Percentiles rank a stretch among this genome's conserved stretches.
These are phyloP conservation scores for Vollenhovia emeryi DNA, from an alignment of 1,140 invertebrate species.

Conservation along the genomic window DNA sequence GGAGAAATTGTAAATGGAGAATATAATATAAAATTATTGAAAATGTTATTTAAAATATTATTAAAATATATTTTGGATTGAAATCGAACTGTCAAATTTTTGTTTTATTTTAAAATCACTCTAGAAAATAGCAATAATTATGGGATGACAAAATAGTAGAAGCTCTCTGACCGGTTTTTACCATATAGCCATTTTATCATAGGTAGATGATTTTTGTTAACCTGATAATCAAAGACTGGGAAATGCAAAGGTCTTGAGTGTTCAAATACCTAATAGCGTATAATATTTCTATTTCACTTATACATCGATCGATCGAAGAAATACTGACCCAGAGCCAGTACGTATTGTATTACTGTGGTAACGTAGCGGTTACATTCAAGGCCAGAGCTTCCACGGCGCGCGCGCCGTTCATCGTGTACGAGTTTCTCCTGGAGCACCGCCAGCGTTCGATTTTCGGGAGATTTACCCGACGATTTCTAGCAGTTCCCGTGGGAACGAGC, in stretches of 20 bases:
- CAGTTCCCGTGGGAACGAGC: constrained; percentile 30
- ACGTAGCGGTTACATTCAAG: constrained; percentile 40
- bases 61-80: too few relatives aligned
- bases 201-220: neutral
- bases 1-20: too few relatives aligned
- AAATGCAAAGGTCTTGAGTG: neutral
- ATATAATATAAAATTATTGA: too few relatives aligned
- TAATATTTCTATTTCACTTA: constrained; percentile 13
- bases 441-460: constrained; percentile 49
- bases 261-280: neutral
- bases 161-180: too few relatives aligned
- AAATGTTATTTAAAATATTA: too few relatives aligned
- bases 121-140: too few relatives aligned
- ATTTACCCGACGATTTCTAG: constrained; percentile 20
- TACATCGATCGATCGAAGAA: neutral
- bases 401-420: constrained; percentile 25
- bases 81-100: too few relatives aligned
- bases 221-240: neutral
- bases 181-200: neutral
- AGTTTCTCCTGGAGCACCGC: constrained; percentile 40
- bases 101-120: too few relatives aligned
- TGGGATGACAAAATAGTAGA: too few relatives aligned
- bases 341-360: constrained; percentile 34
- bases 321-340: neutral
- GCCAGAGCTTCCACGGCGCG: constrained; percentile 12